A percentile compares a stretch with the other conserved stretches of the same genome.
Evolutionary conservation across 2,113 vertebrate species (phyloP).

Genomic region (Oceanites oceanicus): DNA sequence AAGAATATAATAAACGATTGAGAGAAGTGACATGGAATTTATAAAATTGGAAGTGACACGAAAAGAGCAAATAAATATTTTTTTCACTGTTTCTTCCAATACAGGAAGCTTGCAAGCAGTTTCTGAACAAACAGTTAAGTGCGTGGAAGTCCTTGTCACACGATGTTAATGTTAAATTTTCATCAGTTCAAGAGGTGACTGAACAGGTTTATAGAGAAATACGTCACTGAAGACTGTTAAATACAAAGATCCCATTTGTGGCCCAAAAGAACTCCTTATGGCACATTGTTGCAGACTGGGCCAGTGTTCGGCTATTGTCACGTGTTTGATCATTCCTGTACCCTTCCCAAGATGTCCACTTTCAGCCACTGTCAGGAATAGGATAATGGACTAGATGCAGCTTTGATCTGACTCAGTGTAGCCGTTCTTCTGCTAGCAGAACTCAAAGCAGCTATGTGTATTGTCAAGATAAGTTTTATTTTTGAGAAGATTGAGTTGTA

Average conservation of each 20-base stretch:
- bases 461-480: background rate
- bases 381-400: background rate
- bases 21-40: background rate
- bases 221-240: background rate
- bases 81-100: background rate
- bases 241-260: background rate
- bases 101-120: background rate
- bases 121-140: background rate
- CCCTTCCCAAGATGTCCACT: background rate
- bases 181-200: background rate
- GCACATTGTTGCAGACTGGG: background rate
- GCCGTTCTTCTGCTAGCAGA: background rate
- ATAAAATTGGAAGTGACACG: background rate
- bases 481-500: background rate
- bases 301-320: background rate
- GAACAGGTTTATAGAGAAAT: background rate
- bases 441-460: background rate
- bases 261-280: background rate
- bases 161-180: background rate
- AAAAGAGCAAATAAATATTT: background rate
- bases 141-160: background rate
- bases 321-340: background rate
- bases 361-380: background rate
- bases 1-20: background rate
- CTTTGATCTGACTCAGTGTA: background rate